phyloP scores from a whole-genome alignment of 2,797 vertebrate species.

The Antrozous pallidus region DNA sequence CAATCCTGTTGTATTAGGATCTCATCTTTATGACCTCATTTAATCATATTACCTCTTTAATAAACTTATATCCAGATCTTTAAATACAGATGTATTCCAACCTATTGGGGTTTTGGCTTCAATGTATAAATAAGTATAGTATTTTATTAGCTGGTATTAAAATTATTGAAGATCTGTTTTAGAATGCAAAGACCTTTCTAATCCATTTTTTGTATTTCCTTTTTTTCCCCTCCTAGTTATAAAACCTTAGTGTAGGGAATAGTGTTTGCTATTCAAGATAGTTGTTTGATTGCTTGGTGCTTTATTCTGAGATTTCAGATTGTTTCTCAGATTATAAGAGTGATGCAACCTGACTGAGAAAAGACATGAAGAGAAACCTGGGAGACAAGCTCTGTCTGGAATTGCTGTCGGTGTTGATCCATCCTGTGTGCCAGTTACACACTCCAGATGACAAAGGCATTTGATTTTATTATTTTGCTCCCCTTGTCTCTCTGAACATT shows the following conservation, averaged over 20 bases:
- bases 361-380: neutral
- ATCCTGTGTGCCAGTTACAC: neutral
- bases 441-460: neutral
- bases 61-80: neutral
- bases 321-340: neutral
- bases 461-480: neutral
- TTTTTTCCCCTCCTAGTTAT: neutral
- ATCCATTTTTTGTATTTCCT: neutral
- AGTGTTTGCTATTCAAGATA: neutral
- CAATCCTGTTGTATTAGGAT: neutral
- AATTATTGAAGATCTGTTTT: neutral
- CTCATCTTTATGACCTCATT: neutral
- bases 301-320: neutral
- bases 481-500: neutral
- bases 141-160: neutral
- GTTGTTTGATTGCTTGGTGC: neutral
- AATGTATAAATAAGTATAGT: neutral
- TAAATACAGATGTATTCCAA: neutral
- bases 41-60: neutral
- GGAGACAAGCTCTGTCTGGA: neutral
- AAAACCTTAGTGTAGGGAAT: neutral
- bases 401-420: neutral
- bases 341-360: neutral
- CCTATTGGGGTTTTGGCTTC: neutral
- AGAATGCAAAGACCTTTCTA: neutral